These are phyloP conservation scores for Erpornis zantholeuca DNA, from an alignment of 2,113 vertebrate species.

Conservation along the genomic window DNA sequence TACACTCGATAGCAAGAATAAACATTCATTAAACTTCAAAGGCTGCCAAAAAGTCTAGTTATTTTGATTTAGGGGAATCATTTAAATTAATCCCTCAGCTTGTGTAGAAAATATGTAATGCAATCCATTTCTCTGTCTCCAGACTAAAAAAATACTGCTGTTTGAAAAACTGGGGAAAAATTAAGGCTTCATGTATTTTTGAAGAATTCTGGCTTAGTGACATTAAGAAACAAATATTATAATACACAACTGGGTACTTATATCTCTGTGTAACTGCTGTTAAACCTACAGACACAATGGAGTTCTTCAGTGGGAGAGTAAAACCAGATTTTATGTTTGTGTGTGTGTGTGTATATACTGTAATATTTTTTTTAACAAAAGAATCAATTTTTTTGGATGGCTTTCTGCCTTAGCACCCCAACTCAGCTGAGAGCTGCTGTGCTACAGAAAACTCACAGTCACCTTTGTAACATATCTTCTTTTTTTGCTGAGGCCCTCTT, in stretches of 20 bases:
- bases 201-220: background rate
- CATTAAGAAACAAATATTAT: background rate
- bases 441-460: background rate
- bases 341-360: background rate
- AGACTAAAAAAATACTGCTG: background rate
- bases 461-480: background rate
- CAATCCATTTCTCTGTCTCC: constrained; percentile 48
- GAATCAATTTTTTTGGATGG: background rate
- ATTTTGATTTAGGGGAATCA: constrained; percentile 62
- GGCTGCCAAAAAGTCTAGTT: constrained; percentile 40
- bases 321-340: background rate
- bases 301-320: constrained; percentile 1
- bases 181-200: background rate
- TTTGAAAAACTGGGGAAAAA: background rate
- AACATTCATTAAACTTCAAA: constrained; percentile 67
- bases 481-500: background rate
- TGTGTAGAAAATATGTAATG: constrained; percentile 55
- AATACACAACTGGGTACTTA: background rate
- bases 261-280: background rate
- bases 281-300: background rate
- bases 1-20: constrained; percentile 31
- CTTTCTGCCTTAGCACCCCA: background rate
- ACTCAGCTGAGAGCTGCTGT: background rate
- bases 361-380: background rate
- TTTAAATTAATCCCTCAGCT: constrained; percentile 52